Evolutionary conservation across 2,888 invertebrate species (phyloP).

Genomic region (Lasius platythorax): DNA sequence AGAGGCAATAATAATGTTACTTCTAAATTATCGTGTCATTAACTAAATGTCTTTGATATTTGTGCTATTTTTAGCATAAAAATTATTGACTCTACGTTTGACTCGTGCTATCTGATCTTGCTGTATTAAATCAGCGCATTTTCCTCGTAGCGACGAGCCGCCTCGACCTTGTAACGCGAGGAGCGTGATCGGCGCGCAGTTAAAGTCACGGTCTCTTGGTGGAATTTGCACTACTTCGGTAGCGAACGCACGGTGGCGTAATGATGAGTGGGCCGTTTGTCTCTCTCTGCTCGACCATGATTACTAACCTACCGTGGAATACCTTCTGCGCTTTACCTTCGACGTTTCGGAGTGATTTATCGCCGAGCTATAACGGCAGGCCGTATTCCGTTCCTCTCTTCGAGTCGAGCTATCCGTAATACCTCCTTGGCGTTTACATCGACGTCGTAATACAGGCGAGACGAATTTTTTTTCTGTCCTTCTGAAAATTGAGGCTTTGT

Average conservation of each 20-base stretch:
- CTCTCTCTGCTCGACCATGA: conserved; percentile 61
- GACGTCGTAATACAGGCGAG: conserved; percentile 58
- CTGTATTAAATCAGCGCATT: neutral
- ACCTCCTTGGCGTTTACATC: conserved; percentile 49
- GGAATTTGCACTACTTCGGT: conserved; percentile 63
- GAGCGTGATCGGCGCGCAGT: conserved; percentile 47
- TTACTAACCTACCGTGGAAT: conserved; percentile 64
- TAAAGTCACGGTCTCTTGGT: conserved; percentile 62
- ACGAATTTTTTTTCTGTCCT: conserved; percentile 45
- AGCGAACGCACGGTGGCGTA: conserved; percentile 66
- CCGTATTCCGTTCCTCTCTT: conserved; percentile 32
- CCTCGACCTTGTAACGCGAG: conserved; percentile 44
- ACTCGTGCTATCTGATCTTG: neutral
- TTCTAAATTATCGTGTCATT: neutral
- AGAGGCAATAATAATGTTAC: neutral
- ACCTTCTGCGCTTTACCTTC: conserved; percentile 57
- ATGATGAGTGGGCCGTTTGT: conserved; percentile 72
- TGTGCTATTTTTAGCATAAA: neutral
- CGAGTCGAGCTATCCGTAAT: conserved; percentile 53
- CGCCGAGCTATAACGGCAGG: conserved; percentile 14
- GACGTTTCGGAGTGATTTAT: conserved; percentile 68
- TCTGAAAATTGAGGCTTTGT: conserved; percentile 49
- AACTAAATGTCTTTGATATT: neutral
- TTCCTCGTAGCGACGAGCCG: conserved; percentile 24
- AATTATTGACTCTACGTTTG: neutral